Evolutionary conservation across 2,113 vertebrate genomes (phyloP).

Genomic region (Nothobranchius furzeri): DNA sequence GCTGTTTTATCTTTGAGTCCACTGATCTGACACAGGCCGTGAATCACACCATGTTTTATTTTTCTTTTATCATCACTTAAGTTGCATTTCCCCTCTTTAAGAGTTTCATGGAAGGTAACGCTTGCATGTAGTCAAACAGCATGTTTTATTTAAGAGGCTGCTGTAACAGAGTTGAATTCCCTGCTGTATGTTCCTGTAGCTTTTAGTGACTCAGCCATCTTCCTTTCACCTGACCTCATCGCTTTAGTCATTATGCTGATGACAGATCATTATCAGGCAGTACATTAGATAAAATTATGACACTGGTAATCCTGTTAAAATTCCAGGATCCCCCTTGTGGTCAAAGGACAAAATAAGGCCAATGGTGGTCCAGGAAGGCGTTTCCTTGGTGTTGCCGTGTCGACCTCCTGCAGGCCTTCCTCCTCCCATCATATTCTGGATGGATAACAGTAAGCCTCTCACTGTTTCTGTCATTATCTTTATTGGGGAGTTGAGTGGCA

Average conservation of each 20-base stretch:
- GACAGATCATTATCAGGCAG: slow-evolving; percentile 21
- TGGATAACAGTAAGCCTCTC: slow-evolving; percentile 92
- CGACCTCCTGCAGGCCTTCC: slow-evolving; percentile 93
- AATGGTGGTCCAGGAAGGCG: slow-evolving; percentile 84
- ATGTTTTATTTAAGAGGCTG: slow-evolving; percentile 36
- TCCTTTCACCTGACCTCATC: slow-evolving; percentile 26
- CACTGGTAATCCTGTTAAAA: slow-evolving; percentile 16
- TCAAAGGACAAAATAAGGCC: slow-evolving; percentile 92
- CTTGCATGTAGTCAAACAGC: slow-evolving; percentile 31
- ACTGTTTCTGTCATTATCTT: background rate
- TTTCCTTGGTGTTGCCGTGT: slow-evolving; percentile 87
- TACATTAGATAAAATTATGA: slow-evolving; percentile 10
- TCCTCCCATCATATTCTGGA: slow-evolving; percentile 97
- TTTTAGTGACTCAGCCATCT: slow-evolving; percentile 18
- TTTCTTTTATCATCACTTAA: slow-evolving; percentile 55
- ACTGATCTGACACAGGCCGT: background rate
- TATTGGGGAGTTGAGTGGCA: background rate
- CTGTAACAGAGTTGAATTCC: background rate
- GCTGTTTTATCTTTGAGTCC: background rate
- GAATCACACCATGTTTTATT: slow-evolving; percentile 28
- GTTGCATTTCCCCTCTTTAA: slow-evolving; percentile 68
- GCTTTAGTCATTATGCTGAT: slow-evolving; percentile 27
- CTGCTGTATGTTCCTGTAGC: slow-evolving; percentile 26
- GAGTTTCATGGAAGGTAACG: slow-evolving; percentile 70
- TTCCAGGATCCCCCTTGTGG: slow-evolving; percentile 93